These are phyloP conservation scores for Cichlasoma orientale DNA, from an alignment of 2,797 vertebrate genomes.

Conservation along the genomic window DNA sequence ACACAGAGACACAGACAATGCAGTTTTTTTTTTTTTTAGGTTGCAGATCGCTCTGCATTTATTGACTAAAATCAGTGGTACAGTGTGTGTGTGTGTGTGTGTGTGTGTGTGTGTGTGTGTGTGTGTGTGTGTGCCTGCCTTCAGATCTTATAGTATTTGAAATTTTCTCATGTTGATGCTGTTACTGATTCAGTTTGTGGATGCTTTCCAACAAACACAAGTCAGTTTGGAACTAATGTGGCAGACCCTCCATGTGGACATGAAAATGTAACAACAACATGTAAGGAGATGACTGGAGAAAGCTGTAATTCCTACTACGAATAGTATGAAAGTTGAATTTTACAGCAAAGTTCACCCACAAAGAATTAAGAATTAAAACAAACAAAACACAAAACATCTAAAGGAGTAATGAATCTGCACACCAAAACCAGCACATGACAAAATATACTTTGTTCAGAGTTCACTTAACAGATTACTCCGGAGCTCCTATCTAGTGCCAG, in stretches of 20 bases:
- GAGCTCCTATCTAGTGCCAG: not conserved
- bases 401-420: not conserved
- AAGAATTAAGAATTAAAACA: too few relatives aligned
- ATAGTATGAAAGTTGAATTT: not conserved
- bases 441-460: not conserved
- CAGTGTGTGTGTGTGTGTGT: not conserved
- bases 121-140: too few relatives aligned
- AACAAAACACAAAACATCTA: not conserved
- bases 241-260: not conserved
- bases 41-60: not conserved
- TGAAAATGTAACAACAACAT: not conserved
- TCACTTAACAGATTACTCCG: not conserved
- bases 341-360: not conserved
- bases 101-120: not conserved
- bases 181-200: not conserved
- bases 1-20: not conserved
- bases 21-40: not conserved
- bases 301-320: not conserved
- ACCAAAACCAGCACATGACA: not conserved
- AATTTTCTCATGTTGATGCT: not conserved
- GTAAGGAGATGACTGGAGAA: too few relatives aligned
- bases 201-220: not conserved
- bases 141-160: not conserved
- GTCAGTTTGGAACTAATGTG: not conserved
- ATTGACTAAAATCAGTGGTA: not conserved